Base-by-base conservation (phyloP, 1,140 invertebrate genomes). In the Drosophila pallidifrons region DNA sequence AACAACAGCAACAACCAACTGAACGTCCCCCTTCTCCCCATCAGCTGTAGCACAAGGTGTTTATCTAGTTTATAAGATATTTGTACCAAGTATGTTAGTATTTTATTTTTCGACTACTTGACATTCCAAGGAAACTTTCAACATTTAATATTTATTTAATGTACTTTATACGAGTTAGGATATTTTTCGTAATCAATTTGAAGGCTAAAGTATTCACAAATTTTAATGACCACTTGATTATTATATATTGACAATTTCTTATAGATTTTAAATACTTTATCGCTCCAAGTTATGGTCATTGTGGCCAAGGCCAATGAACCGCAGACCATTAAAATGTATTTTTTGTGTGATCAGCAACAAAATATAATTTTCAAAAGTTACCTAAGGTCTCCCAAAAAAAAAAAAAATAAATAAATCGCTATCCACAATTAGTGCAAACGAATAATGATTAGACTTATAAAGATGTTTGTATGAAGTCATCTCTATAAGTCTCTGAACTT, bases 301-400 rank as follows among this genome's bases (percentile, higher is more conserved):
- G 61, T 70, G 10, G 41, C 60, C 38, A 47, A 43, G 61, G 69
- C 69, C 65, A 72, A 65, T 72, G 61, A 72, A 72, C 69, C 65
- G 25, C 4, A 30, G 11, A 60, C 68, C 43, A 64, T 71, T 72
- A 72, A 72, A 72, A 65, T 43, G 69, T 65, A 57, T 52, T 72
- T 65, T 58, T 58, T 59, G 28, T 59, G 57, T 59, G 57, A 59
- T 65, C 60, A 72, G 61, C 60, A 65, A 51, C 20, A 65, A 71
- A 70, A 54, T 28, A 66, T 13, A 52, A 10, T n/a, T 41, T 58
- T 3, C n/a, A 46, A 32, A 46, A 49, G 20, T 32, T 47, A 28
- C 45, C 28, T 16, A 20, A 20, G 47, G 59, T 61, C 45, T 32
- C 15, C 11, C 5, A 1, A 28, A 25, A 51, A 25, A 32, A 32